These are phyloP conservation scores for Cryptoprocta ferox DNA, from an alignment of 2,797 vertebrate species.

Conservation along the genomic window DNA sequence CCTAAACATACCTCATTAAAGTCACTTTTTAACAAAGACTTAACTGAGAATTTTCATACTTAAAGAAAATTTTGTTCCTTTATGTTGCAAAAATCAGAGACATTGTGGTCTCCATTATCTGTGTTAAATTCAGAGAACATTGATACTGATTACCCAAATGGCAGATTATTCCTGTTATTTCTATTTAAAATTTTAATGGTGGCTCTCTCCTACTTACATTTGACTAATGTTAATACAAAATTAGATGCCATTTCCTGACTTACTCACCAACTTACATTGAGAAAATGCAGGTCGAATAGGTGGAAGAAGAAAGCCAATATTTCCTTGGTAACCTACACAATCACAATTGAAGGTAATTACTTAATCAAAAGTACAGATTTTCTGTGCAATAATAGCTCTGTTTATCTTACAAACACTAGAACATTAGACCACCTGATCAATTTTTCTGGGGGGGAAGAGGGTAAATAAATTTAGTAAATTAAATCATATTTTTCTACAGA, in stretches of 20 bases:
- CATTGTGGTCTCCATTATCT: background rate
- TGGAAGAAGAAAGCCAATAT: slow-evolving; percentile 53
- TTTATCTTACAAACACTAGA: slow-evolving; percentile 50
- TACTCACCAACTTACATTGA: slow-evolving; percentile 61
- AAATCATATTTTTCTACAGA: slow-evolving; percentile 9
- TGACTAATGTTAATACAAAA: slow-evolving; percentile 61
- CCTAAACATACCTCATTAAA: slow-evolving; percentile 9
- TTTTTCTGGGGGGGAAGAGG: background rate
- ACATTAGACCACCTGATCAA: background rate
- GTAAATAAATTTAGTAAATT: slow-evolving; percentile 43
- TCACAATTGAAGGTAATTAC: slow-evolving; percentile 58
- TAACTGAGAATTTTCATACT: slow-evolving; percentile 42
- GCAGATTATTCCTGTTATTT: slow-evolving; percentile 21
- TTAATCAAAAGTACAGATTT: slow-evolving; percentile 66
- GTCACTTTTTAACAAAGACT: background rate
- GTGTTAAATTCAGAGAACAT: slow-evolving; percentile 9
- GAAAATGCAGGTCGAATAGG: slow-evolving; percentile 54
- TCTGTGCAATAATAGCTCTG: background rate
- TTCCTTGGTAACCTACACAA: slow-evolving; percentile 47
- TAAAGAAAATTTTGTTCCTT: slow-evolving; percentile 30
- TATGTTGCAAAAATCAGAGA: background rate
- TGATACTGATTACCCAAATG: slow-evolving; percentile 26
- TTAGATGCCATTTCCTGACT: slow-evolving; percentile 62
- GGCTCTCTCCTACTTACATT: slow-evolving; percentile 29
- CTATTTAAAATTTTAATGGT: background rate